A percentile compares a stretch with the other conserved stretches of the same genome.
phyloP scores from a whole-genome alignment of 2,113 vertebrate genomes.

The Megaptera novaeangliae region DNA sequence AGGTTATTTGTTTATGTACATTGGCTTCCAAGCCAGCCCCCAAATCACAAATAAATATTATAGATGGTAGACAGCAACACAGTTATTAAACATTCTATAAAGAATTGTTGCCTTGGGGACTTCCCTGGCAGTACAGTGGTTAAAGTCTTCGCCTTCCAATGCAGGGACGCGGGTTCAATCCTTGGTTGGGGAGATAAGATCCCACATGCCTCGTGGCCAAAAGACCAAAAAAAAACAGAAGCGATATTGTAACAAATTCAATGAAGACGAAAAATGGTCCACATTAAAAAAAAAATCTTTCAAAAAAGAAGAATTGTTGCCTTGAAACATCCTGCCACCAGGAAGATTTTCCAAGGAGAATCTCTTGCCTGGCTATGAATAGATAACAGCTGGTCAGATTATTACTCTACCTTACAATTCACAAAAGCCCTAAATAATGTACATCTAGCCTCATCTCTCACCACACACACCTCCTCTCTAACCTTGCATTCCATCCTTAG shows the following conservation, averaged over 20 bases:
- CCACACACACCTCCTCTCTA: not conserved
- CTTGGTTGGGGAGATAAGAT: too few species aligned
- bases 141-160: too few species aligned
- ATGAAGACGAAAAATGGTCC: too few species aligned
- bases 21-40: not conserved
- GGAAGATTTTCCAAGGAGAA: not conserved
- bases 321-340: not conserved
- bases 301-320: not conserved
- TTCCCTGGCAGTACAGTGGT: too few species aligned
- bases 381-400: not conserved
- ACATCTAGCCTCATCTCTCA: not conserved
- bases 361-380: not conserved
- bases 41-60: not conserved
- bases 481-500: not conserved
- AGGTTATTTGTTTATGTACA: not conserved
- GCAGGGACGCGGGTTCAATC: too few species aligned
- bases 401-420: not conserved
- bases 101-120: not conserved
- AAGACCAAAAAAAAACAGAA: too few species aligned
- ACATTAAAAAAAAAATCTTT: too few species aligned
- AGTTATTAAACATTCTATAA: not conserved
- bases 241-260: too few species aligned
- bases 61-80: not conserved
- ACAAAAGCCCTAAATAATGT: not conserved
- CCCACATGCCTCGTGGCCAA: too few species aligned